Base-by-base conservation (phyloP, 2,888 invertebrate species). In the Leistus spinibarbis region DNA sequence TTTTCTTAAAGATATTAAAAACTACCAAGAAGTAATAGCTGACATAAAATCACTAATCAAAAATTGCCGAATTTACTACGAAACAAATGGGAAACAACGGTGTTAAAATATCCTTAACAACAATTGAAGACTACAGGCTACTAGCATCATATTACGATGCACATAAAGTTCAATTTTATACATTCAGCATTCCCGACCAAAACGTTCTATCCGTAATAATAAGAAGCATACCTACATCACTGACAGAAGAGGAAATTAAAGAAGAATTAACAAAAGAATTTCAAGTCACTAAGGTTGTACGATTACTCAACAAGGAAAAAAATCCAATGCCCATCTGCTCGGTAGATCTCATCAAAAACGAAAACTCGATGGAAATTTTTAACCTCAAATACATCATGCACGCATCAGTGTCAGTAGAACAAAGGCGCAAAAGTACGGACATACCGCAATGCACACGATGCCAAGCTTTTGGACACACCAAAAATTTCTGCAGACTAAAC, bases 401-500 rank as follows among this genome's bases (percentile, higher is more conserved):
- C n/a, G n/a, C n/a, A n/a, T n/a, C n/a, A n/a, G n/a, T n/a, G n/a
- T n/a, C n/a, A n/a, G n/a, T n/a, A n/a, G n/a, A n/a, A n/a, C n/a
- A n/a, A n/a, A n/a, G n/a, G n/a, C n/a, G n/a, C n/a, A n/a, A n/a
- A n/a, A n/a, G n/a, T n/a, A n/a, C n/a, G n/a, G n/a, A n/a, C n/a
- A n/a, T n/a, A n/a, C 13, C 27, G 9, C n/a, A 69, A 69, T 76
- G 76, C 27, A 54, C 70, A 10, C 64, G 66, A 20, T 76, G 76
- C 27, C 76, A 70, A 20, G 0, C 3, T 23, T 63, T 54, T 57
- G 74, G 64, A 27, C 69, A 66, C 19, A 75, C 75, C 10, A 66
- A 77, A 65, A 71, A 76, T 53, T 76, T 71, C 22, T 76, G 72
- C 24, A 69, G 17, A 67, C 24, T 76, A 63, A 19, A 40, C 20